Evolutionary conservation across 1,140 invertebrate species (phyloP), one percentile per base, ranked within the genome.

Genomic region (Pseudoatta argentina): DNA sequence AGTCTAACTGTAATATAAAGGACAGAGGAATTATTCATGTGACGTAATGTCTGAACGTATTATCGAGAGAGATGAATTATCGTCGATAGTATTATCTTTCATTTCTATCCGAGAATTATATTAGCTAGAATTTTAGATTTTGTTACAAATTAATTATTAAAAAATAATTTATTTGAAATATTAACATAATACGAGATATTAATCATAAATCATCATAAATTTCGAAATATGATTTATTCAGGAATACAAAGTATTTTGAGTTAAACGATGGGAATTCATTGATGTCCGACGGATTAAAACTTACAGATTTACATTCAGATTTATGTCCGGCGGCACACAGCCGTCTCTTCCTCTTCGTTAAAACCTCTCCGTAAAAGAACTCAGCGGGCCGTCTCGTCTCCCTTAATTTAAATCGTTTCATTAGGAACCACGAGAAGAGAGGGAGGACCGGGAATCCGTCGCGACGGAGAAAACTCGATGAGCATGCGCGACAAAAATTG

Each of bases 401-500:
- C 51, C 57, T 88, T 85, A 83, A 75, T 89, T 88, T 66, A 86
- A 89, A 88, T 82, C 87, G 88, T 82, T 67, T 86, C 75, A 73
- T 87, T 87, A 85, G 57, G 66, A 63, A 55, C 69, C 66, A 71
- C 39, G 66, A 78, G 53, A 73, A 59, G 27, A 59, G 16, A 21
- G 18, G 21, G 8, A 59, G 39, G 2, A 21, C 27, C 18, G 39
- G 27, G 39, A 14, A 27, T 24, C 27, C 27, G 48, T 6, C 44
- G 66, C 61, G 39, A 71, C 55, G 64, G 66, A 77, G 51, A 48
- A 86, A n/a, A 18, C 12, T 63, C 76, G 57, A 63, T 30, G 44
- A 59, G 76, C 55, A 79, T 88, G 86, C 39, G 89, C 83, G 89
- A 91, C 71, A 87, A 91, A 91, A 91, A 91, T 91, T 66, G 82